These are phyloP conservation scores for Agrilus mali DNA, from an alignment of 2,888 invertebrate species.

Conservation along the genomic window DNA sequence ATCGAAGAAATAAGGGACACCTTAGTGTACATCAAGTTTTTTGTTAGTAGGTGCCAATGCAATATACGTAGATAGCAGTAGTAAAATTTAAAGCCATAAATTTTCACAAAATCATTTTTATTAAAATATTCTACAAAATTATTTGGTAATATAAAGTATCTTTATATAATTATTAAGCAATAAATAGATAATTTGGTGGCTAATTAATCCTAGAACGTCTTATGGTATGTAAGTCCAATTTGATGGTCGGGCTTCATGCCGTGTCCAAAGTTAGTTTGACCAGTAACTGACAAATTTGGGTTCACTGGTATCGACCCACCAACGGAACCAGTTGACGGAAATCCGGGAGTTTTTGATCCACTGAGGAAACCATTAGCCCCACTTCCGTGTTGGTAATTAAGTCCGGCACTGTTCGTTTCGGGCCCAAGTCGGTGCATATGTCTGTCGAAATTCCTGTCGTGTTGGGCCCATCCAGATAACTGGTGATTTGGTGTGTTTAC, in stretches of 20 bases:
- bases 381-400: conserved; percentile 1
- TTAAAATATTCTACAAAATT: too few species aligned
- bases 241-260: conserved; percentile 8
- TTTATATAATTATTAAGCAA: too few species aligned
- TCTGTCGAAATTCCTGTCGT: conserved; percentile 7
- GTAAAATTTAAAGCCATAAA: too few species aligned
- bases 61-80: too few species aligned
- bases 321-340: conserved; percentile 2
- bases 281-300: neutral
- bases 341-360: conserved; percentile 1
- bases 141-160: too few species aligned
- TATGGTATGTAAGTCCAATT: conserved; percentile 1
- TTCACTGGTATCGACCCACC: conserved; percentile 4
- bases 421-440: conserved; percentile 4
- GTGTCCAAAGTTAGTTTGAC: conserved; percentile 4
- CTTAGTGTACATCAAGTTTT: too few species aligned
- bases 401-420: conserved; percentile 4
- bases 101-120: too few species aligned
- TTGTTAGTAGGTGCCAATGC: too few species aligned
- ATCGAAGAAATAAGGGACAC: too few species aligned
- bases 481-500: conserved; percentile 3
- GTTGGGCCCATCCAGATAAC: conserved; percentile 5
- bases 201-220: too few species aligned
- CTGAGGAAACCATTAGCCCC: conserved; percentile 4
- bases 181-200: too few species aligned